Conservation (phyloP, 1,140 invertebrate genomes). For the Wasmannia auropunctata region DNA sequence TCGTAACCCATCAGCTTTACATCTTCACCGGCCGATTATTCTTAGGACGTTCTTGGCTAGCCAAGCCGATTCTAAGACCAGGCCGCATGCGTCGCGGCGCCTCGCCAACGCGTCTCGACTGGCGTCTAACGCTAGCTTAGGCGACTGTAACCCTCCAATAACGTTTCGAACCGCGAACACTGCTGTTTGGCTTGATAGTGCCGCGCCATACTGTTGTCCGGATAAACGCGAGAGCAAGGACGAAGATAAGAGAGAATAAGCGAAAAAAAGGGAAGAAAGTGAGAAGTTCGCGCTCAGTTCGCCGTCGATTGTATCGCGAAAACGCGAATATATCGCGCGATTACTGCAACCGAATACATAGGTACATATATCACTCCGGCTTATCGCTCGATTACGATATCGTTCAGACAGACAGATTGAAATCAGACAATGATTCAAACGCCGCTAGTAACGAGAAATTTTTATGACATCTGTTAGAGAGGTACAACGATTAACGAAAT, state of each 20-base stretch:
- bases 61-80: conserved; percentile 59
- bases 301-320: neutral
- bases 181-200: conserved; percentile 83
- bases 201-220: conserved; percentile 81
- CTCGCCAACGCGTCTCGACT: conserved; percentile 72
- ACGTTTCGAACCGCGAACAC: conserved; percentile 83
- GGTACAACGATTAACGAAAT: neutral
- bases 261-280: conserved; percentile 8
- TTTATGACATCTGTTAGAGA: neutral
- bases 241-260: conserved; percentile 17
- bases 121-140: conserved; percentile 75
- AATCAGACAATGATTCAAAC: neutral
- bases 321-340: conserved; percentile 35
- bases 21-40: conserved; percentile 38
- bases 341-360: conserved; percentile 24
- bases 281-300: conserved; percentile 9
- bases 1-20: neutral
- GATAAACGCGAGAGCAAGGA: conserved; percentile 53
- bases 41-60: conserved; percentile 69
- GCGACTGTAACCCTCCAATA: conserved; percentile 75
- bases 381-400: neutral
- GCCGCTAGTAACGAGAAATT: neutral
- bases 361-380: conserved; percentile 25
- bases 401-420: neutral
- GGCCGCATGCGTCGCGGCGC: conserved; percentile 82